Conservation (phyloP, 2,888 invertebrate genomes). For the Caenorhabditis afra region DNA sequence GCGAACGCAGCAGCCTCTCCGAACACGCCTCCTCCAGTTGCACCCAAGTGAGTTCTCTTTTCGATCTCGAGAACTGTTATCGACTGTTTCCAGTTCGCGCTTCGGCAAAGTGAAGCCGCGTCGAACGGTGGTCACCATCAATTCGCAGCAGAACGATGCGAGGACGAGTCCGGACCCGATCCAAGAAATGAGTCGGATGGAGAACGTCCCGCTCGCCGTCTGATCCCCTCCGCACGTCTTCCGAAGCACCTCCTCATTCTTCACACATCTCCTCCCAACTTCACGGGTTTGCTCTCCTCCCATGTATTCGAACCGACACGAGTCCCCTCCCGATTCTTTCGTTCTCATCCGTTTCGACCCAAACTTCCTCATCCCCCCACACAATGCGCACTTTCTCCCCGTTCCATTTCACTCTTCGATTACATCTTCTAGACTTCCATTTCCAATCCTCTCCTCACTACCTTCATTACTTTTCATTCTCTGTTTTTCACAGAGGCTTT, state of each 20-base stretch:
- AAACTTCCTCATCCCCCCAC: constrained; percentile 9
- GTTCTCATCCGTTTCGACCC: neutral
- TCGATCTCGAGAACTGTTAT: no score
- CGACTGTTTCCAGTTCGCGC: constrained; percentile 39
- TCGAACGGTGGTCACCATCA: constrained; percentile 69
- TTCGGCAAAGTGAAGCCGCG: constrained; percentile 65
- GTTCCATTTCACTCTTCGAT: neutral
- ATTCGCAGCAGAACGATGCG: constrained; percentile 49
- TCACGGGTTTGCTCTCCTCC: constrained; percentile 22
- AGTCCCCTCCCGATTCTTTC: constrained; percentile 14
- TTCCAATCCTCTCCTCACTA: neutral
- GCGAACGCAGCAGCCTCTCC: constrained; percentile 34
- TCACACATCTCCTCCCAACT: constrained; percentile 21
- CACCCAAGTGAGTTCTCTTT: constrained; percentile 34
- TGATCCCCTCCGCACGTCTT: constrained; percentile 17
- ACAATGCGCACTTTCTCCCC: neutral
- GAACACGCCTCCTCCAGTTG: constrained; percentile 43
- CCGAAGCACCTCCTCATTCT: neutral
- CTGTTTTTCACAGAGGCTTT: constrained; percentile 12
- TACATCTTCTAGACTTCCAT: constrained; percentile 12
- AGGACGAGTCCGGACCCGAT: constrained; percentile 45
- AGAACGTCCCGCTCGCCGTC: constrained; percentile 56
- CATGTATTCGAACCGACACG: constrained; percentile 30
- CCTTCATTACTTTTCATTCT: neutral
- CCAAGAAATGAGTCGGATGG: constrained; percentile 55